Percentiles rank a stretch among this genome's conserved stretches.
Conservation (phyloP, 2,888 invertebrate species). For the Metopia argyrocephala region DNA sequence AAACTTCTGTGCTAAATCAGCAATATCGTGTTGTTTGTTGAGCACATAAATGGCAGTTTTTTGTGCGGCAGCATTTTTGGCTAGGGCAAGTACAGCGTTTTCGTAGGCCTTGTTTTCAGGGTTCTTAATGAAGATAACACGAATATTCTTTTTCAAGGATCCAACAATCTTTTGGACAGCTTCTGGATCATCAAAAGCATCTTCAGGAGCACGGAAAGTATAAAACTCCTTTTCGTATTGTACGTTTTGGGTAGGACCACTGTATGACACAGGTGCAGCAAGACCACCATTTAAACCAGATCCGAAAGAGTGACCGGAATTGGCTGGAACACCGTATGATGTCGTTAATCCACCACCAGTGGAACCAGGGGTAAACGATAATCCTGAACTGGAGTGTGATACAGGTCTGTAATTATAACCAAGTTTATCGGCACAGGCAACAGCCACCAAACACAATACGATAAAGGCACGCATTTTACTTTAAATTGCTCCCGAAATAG, state of each 20-base stretch:
- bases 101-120: slow-evolving; percentile 70
- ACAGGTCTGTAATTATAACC: slow-evolving; percentile 72
- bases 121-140: slow-evolving; percentile 73
- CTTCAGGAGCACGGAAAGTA: slow-evolving; percentile 74
- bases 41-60: slow-evolving; percentile 73
- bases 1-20: slow-evolving; percentile 71
- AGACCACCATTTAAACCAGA: slow-evolving; percentile 63
- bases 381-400: slow-evolving; percentile 67
- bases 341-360: not conserved
- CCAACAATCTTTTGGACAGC: slow-evolving; percentile 66
- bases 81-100: slow-evolving; percentile 71
- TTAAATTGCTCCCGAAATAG: not conserved
- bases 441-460: slow-evolving; percentile 65
- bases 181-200: slow-evolving; percentile 70
- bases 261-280: slow-evolving; percentile 54
- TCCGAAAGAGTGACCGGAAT: slow-evolving; percentile 8
- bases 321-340: not conserved
- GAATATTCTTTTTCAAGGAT: slow-evolving; percentile 55
- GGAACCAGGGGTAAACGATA: slow-evolving; percentile 69
- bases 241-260: slow-evolving; percentile 55
- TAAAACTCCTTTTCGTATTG: slow-evolving; percentile 75
- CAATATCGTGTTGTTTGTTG: slow-evolving; percentile 67
- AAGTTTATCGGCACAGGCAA: slow-evolving; percentile 69
- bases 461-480: slow-evolving; percentile 67
- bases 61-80: slow-evolving; percentile 72